A percentile compares a stretch with the other conserved stretches of the same genome.
phyloP scores from a whole-genome alignment of 2,888 invertebrate genomes.

The Oscheius onirici region DNA sequence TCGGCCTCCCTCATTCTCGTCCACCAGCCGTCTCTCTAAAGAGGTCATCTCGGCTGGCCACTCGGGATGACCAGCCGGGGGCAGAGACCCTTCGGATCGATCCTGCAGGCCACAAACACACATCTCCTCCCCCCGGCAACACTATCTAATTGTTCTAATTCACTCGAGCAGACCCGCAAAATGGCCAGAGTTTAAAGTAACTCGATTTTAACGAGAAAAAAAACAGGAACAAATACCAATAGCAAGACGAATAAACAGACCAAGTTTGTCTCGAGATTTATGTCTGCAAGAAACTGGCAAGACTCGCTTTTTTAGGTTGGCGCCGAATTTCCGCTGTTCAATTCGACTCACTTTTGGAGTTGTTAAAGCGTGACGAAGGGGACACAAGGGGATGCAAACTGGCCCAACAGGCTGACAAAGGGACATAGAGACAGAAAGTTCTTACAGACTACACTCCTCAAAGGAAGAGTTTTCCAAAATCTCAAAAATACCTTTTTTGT shows the following conservation, averaged over 20 bases:
- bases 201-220: background rate
- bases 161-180: background rate
- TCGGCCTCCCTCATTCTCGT: background rate
- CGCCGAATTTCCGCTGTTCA: too few relatives aligned
- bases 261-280: too few relatives aligned
- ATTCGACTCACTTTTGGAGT: too few relatives aligned
- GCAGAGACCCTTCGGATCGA: slow-evolving; percentile 17
- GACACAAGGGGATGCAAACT: too few relatives aligned
- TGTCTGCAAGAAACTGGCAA: too few relatives aligned
- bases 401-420: too few relatives aligned
- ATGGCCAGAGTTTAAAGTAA: background rate
- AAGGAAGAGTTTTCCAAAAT: too few relatives aligned
- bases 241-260: background rate
- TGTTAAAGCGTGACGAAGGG: background rate
- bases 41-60: slow-evolving; percentile 29
- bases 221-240: background rate
- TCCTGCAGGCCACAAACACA: slow-evolving; percentile 5
- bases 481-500: too few relatives aligned
- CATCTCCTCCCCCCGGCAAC: background rate
- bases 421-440: too few relatives aligned
- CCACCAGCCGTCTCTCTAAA: slow-evolving; percentile 3
- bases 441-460: too few relatives aligned
- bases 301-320: too few relatives aligned
- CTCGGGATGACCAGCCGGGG: slow-evolving; percentile 31
- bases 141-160: slow-evolving; percentile 29